These are phyloP conservation scores for Agrotis clavis DNA, from an alignment of 2,888 invertebrate species.

Conservation along the genomic window DNA sequence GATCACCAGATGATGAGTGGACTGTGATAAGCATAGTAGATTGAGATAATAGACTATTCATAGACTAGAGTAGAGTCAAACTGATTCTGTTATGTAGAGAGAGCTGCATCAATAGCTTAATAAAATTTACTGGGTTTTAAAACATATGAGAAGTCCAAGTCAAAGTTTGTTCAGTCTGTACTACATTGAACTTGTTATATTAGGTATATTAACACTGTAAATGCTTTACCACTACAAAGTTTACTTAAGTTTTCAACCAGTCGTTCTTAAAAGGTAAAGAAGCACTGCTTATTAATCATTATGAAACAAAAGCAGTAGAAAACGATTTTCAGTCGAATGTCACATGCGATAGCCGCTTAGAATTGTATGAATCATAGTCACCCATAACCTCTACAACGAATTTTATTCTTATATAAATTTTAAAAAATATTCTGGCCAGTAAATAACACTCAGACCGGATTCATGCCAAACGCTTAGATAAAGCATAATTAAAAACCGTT, in stretches of 20 bases:
- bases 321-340: slow-evolving; percentile 27
- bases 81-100: too few species aligned
- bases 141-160: too few species aligned
- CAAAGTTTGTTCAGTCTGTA: too few species aligned
- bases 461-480: slow-evolving; percentile 31
- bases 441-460: slow-evolving; percentile 29
- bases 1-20: too few species aligned
- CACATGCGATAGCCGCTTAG: slow-evolving; percentile 47
- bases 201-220: not conserved
- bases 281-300: not conserved
- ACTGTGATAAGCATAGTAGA: not conserved
- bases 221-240: not conserved
- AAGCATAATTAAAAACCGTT: slow-evolving; percentile 19
- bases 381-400: slow-evolving; percentile 42
- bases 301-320: not conserved
- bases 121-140: not conserved
- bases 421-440: slow-evolving; percentile 5
- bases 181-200: not conserved
- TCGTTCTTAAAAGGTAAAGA: too few species aligned
- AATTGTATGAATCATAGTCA: slow-evolving; percentile 50
- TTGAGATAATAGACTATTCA: too few species aligned
- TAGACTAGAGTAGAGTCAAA: too few species aligned
- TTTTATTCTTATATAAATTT: slow-evolving; percentile 1
- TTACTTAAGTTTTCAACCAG: not conserved
- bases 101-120: not conserved